A percentile compares a stretch with the other conserved stretches of the same genome.
Conservation (phyloP, 2,888 invertebrate genomes). For the Xanthia togata region DNA sequence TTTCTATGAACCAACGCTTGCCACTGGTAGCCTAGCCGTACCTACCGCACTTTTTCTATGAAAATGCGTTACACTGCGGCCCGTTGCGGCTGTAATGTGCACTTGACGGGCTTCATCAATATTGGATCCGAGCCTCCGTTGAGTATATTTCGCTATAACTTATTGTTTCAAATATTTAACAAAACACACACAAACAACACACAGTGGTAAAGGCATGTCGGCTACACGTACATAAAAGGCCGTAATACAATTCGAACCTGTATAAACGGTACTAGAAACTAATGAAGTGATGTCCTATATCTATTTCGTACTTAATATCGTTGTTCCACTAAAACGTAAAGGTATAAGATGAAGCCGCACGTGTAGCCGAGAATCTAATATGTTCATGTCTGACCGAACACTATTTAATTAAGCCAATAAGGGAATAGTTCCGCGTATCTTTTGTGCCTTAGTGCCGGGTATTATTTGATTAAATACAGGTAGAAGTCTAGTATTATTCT, state of each 20-base stretch:
- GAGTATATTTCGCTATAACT: not conserved
- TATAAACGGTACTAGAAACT: not conserved
- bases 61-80: not conserved
- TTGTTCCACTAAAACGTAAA: constrained; percentile 6
- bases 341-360: constrained; percentile 3
- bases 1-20: not conserved
- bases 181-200: not conserved
- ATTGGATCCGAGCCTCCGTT: not conserved
- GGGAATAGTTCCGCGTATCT: not conserved
- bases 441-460: constrained; percentile 5
- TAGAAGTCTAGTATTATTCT: not conserved
- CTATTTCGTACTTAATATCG: not conserved
- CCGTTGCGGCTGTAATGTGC: not conserved
- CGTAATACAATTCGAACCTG: not conserved
- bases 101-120: not conserved
- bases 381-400: constrained; percentile 22
- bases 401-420: constrained; percentile 42
- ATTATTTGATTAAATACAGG: constrained; percentile 13
- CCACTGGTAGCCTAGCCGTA: not conserved
- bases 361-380: constrained; percentile 19
- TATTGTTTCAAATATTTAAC: not conserved
- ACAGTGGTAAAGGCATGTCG: not conserved
- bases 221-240: too few species aligned
- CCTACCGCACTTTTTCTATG: not conserved
- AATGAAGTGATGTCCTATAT: not conserved